Percentiles rank a stretch among this genome's conserved stretches.
Evolutionary conservation across 2,888 invertebrate genomes (phyloP).

Genomic region (Eilema depressum): DNA sequence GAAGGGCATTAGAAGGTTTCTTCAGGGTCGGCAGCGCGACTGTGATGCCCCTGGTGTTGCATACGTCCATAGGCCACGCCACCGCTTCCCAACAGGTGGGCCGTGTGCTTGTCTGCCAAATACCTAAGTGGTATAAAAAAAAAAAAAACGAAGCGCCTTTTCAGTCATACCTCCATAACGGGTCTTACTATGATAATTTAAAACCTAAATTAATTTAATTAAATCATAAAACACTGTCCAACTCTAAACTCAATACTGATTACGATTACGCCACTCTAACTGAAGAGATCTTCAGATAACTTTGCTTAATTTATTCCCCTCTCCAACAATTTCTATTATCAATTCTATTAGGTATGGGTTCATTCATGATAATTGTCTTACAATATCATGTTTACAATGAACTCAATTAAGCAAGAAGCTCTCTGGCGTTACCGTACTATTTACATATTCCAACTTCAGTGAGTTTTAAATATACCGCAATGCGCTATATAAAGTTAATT

Average conservation of each 20-base stretch:
- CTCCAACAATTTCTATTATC: conserved; percentile 2
- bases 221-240: neutral
- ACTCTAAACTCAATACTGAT: neutral
- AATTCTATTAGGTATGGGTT: conserved; percentile 18
- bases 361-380: conserved; percentile 29
- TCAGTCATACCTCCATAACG: neutral
- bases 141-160: neutral
- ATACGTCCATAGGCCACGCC: no score
- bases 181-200: neutral
- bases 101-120: no score
- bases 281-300: conserved; percentile 2
- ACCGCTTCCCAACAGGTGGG: no score
- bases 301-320: conserved; percentile 4
- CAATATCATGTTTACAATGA: conserved; percentile 30
- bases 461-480: conserved; percentile 31
- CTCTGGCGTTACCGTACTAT: conserved; percentile 26
- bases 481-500: conserved; percentile 30
- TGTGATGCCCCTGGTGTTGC: no score
- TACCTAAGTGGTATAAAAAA: no score
- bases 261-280: neutral
- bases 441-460: conserved; percentile 20
- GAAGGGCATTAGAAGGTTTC: no score
- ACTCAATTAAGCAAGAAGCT: conserved; percentile 30
- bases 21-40: no score
- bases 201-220: neutral